Percentiles rank a stretch among this genome's conserved stretches.
Evolutionary conservation across 2,113 vertebrate genomes (phyloP).

Genomic region (human (Homo sapiens)): GRCh38 chr16:6537001-6537500

Average conservation of each 20-base stretch:
- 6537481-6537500: no score
- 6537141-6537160: neutral
- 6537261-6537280: neutral
- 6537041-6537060: neutral
- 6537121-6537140: neutral
- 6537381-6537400: rapidly evolving
- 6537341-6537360: neutral
- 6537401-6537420: neutral
- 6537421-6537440: neutral
- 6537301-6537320: rapidly evolving
- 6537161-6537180: neutral
- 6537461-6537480: neutral
- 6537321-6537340: neutral
- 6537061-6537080: rapidly evolving
- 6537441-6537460: rapidly evolving
- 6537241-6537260: no score
- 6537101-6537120: neutral
- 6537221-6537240: rapidly evolving
- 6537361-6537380: neutral
- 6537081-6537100: neutral
- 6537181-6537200: neutral
- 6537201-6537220: neutral
- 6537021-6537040: rapidly evolving
- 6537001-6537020: neutral
- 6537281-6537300: neutral